phyloP scores from a whole-genome alignment of 2,797 vertebrate genomes.

The Peromyscus eremicus region DNA sequence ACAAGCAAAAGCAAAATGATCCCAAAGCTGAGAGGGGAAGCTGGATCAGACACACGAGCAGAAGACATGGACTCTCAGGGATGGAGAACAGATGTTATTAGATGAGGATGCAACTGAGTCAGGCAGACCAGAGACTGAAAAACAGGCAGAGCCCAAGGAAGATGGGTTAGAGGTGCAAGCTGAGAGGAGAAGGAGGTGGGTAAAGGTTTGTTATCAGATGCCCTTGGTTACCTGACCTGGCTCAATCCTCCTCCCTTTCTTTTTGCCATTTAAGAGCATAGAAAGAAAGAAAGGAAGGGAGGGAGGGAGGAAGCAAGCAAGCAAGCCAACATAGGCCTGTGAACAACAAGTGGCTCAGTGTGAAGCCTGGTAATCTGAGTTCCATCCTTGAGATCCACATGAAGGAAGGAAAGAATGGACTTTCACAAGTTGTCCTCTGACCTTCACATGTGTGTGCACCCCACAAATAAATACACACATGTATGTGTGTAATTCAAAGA shows the following conservation, averaged over 20 bases:
- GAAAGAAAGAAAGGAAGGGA: neutral
- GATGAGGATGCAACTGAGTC: neutral
- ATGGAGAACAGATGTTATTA: neutral
- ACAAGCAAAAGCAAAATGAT: neutral
- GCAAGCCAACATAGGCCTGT: neutral
- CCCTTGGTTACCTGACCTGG: neutral
- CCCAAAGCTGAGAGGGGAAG: neutral
- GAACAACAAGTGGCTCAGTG: neutral
- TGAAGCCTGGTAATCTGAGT: neutral
- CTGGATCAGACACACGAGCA: neutral
- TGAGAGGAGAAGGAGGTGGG: neutral
- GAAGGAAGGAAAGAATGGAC: neutral
- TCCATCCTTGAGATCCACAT: neutral
- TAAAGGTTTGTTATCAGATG: neutral
- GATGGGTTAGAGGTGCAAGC: neutral
- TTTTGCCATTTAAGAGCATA: neutral
- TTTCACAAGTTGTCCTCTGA: neutral
- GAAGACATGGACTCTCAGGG: neutral
- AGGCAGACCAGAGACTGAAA: neutral
- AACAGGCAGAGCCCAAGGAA: neutral
- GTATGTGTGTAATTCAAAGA: neutral
- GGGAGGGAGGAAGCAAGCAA: neutral
- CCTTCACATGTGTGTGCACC: neutral
- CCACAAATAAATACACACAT: neutral
- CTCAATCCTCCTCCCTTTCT: neutral